Evolutionary conservation across 1,140 invertebrate genomes (phyloP), one percentile per base, ranked within the genome.

Genomic region (Copidosoma floridanum): DNA sequence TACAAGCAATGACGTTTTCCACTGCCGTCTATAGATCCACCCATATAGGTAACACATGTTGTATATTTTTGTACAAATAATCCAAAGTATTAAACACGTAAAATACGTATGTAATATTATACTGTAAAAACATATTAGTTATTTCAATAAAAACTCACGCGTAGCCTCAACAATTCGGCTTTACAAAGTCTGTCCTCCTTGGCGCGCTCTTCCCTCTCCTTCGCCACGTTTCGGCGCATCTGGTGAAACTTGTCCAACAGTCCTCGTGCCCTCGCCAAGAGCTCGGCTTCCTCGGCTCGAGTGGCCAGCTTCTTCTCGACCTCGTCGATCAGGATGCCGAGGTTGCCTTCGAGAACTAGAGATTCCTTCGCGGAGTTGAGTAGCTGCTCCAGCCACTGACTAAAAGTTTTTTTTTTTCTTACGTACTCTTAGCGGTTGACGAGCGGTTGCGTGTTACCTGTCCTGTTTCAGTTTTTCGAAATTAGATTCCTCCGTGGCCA

Each of bases 401-500:
- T 80, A 58, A 21, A 65, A n/a, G n/a, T 46, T 35, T 32, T 27
- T 37, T 11, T 2, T 3, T 18, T 2, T 18, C 40, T 0, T 16
- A 16, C 3, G n/a, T 41, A 37, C n/a, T 38, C 6, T 21, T 8
- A 2, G 20, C 32, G 14, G 47, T 12, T 12, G 12, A 32, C 29
- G 12, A 32, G 29, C 29, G 6, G 29, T 32, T 8, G 6, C 29
- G 29, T 8, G 29, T 44, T 6, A 77, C 75, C 74, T 72, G 64
- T 77, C 71, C 40, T 64, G 61, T 38, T 65, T 57, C 14, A 76
- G 61, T 64, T 75, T 74, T 37, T 69, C 66, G 27, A 63, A 64
- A 29, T 50, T 57, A 27, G 65, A 54, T 52, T 61, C 63, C 44
- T 67, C 64, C 8, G 44, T 43, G 37, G 23, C 47, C 29, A 51